Evolutionary conservation across 1,140 invertebrate species (phyloP).

Genomic region (Brachionus plicatilis): DNA sequence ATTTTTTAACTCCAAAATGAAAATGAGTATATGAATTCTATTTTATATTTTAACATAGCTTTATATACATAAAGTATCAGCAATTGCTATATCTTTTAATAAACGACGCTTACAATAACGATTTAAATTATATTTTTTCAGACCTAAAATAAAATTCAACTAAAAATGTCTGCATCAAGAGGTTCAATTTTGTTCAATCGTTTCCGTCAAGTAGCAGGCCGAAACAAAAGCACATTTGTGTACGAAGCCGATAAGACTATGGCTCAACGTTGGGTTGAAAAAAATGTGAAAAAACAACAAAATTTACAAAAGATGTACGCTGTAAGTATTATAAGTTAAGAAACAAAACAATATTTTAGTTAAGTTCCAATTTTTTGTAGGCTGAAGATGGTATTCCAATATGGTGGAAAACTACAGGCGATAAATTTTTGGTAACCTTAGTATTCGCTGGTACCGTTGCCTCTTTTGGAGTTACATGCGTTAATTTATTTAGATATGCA

Average conservation of each 20-base stretch:
- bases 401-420: slow-evolving; percentile 32
- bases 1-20: neutral
- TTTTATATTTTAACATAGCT: neutral
- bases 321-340: neutral
- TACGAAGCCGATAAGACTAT: slow-evolving; percentile 29
- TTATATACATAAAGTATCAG: neutral
- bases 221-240: slow-evolving; percentile 25
- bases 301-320: slow-evolving; percentile 30
- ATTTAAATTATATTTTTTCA: slow-evolving; percentile 8
- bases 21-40: neutral
- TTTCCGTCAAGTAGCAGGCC: neutral
- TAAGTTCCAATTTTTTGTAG: neutral
- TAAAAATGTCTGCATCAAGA: slow-evolving; percentile 19
- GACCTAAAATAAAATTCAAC: neutral
- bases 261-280: slow-evolving; percentile 28
- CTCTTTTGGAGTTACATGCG: neutral
- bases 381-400: neutral
- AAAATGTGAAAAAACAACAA: slow-evolving; percentile 9
- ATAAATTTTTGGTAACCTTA: slow-evolving; percentile 13
- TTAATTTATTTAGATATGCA: slow-evolving; percentile 28
- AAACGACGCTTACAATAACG: neutral
- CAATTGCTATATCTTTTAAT: neutral
- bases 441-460: slow-evolving; percentile 1
- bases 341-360: neutral
- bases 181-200: slow-evolving; percentile 6